phyloP scores from a whole-genome alignment of 2,888 invertebrate genomes.

The Agriotes lineatus region DNA sequence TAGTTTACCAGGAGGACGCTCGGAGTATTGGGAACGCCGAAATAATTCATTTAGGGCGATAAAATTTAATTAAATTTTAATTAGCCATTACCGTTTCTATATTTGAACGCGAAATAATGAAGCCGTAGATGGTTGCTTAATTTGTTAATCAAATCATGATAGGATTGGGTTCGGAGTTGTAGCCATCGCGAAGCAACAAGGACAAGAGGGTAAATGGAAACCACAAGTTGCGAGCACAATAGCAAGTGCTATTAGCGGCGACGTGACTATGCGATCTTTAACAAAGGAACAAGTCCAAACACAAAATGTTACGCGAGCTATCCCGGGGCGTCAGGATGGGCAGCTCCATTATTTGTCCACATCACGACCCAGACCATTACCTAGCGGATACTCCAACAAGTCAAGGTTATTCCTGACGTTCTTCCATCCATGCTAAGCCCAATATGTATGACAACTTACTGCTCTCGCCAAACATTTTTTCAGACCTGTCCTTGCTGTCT shows the following conservation, averaged over 20 bases:
- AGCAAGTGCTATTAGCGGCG: conserved; percentile 50
- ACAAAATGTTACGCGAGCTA: conserved; percentile 42
- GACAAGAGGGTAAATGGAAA: conserved; percentile 35
- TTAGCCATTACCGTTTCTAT: neutral
- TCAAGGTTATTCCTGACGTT: conserved; percentile 49
- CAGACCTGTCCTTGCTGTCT: no score
- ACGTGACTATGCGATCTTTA: conserved; percentile 51
- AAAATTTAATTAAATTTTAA: neutral
- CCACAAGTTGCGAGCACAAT: conserved; percentile 29
- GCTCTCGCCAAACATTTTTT: no score
- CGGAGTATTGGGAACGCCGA: no score
- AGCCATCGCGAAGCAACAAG: neutral
- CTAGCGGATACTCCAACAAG: conserved; percentile 46
- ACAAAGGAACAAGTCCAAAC: conserved; percentile 49
- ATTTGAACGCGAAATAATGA: neutral
- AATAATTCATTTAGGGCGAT: neutral
- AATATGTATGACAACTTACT: no score
- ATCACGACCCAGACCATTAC: conserved; percentile 52
- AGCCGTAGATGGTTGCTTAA: neutral
- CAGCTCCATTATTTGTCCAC: conserved; percentile 48
- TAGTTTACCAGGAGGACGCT: neutral
- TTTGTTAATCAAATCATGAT: neutral
- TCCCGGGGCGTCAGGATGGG: conserved; percentile 49
- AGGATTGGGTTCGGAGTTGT: neutral
- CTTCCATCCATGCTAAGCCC: conserved; percentile 18